These are phyloP conservation scores for Trissolcus basalis DNA, from an alignment of 1,140 invertebrate species.

Conservation along the genomic window DNA sequence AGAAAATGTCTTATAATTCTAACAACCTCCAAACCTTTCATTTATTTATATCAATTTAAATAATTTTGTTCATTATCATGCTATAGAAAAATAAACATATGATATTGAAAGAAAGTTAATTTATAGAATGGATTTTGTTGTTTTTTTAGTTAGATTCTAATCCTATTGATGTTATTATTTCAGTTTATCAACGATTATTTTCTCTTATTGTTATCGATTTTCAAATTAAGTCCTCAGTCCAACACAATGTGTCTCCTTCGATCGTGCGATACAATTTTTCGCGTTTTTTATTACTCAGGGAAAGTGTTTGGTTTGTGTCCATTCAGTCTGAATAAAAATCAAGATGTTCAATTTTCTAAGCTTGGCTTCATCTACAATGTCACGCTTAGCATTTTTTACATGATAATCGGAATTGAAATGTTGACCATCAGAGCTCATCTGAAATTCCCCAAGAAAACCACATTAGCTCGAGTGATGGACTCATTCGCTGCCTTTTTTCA, in stretches of 20 bases:
- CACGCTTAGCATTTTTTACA: neutral
- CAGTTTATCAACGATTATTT: too few species aligned
- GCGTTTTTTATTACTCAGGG: slow-evolving; percentile 22
- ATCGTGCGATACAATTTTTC: slow-evolving; percentile 8
- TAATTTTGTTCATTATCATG: too few species aligned
- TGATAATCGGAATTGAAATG: neutral
- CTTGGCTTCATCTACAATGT: slow-evolving; percentile 28
- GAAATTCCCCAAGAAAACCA: slow-evolving; percentile 25
- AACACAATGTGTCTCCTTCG: slow-evolving; percentile 6
- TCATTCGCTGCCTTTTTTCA: slow-evolving; percentile 10
- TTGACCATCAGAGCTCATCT: neutral
- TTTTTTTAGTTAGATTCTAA: too few species aligned
- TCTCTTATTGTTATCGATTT: neutral
- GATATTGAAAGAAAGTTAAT: too few species aligned
- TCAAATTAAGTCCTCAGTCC: neutral
- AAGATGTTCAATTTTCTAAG: neutral
- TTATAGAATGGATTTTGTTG: too few species aligned
- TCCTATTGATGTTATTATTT: too few species aligned
- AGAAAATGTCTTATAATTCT: slow-evolving; percentile 36
- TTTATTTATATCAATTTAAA: too few species aligned
- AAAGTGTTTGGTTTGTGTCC: slow-evolving; percentile 45
- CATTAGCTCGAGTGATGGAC: slow-evolving; percentile 21
- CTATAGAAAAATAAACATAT: too few species aligned
- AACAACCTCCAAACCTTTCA: too few species aligned
- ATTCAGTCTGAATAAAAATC: slow-evolving; percentile 16